These are phyloP conservation scores for Oryctolagus cuniculus DNA, from an alignment of 2,113 vertebrate species.

Conservation along the genomic window mOryCun1.1 NC_091442.1:111934501-111935000, in stretches of 20 bases:
- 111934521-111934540: constrained; percentile 21
- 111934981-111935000: not conserved
- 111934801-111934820: not conserved
- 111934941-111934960: not conserved
- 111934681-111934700: not conserved
- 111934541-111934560: not conserved
- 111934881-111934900: not conserved
- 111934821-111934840: not conserved
- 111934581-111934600: constrained; percentile 62
- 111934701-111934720: not conserved
- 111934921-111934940: not conserved
- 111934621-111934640: not conserved
- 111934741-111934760: not conserved
- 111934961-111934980: not conserved
- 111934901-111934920: not conserved
- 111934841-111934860: fast-evolving
- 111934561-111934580: not conserved
- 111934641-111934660: not conserved
- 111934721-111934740: not conserved
- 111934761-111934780: not conserved
- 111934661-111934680: not conserved
- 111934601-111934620: constrained; percentile 38
- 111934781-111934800: not conserved
- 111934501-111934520: constrained; percentile 37
- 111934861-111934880: not conserved